phyloP scores from a whole-genome alignment of 2,888 invertebrate species.

The Phytoseiulus persimilis region DNA sequence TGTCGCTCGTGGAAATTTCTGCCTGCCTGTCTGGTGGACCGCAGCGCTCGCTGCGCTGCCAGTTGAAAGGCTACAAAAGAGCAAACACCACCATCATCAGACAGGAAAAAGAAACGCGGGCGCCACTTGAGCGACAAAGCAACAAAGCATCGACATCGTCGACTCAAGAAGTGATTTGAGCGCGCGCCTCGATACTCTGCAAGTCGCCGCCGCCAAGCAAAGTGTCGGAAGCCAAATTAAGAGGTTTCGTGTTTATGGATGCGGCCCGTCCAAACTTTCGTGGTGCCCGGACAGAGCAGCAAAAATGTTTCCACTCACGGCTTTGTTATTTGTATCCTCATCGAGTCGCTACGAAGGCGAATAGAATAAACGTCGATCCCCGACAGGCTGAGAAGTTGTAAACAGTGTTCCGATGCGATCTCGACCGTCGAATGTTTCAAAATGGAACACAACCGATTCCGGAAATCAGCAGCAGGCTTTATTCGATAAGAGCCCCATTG shows the following conservation, averaged over 20 bases:
- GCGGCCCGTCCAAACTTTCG: not conserved
- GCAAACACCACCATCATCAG: constrained; percentile 5
- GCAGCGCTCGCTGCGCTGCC: not conserved
- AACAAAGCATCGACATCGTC: not conserved
- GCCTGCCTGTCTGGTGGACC: not conserved
- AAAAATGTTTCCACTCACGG: not conserved
- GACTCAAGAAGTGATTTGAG: not conserved
- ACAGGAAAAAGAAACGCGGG: not conserved
- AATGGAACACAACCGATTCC: too few relatives aligned
- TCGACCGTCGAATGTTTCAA: too few relatives aligned
- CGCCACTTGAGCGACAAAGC: not conserved
- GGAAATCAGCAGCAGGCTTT: too few relatives aligned
- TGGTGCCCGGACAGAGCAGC: not conserved
- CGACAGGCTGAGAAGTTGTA: too few relatives aligned
- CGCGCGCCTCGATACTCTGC: not conserved
- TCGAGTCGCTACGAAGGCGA: not conserved
- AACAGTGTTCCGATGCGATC: too few relatives aligned
- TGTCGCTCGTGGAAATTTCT: not conserved
- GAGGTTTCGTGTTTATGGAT: not conserved
- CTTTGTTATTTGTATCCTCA: not conserved
- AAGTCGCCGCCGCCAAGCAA: not conserved
- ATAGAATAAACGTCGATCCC: not conserved
- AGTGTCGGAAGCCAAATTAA: not conserved
- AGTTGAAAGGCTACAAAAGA: not conserved
- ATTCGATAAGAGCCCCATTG: too few relatives aligned